Evolutionary conservation across 2,113 vertebrate genomes (phyloP).

Genomic region (Himantopus leucocephalus): DNA sequence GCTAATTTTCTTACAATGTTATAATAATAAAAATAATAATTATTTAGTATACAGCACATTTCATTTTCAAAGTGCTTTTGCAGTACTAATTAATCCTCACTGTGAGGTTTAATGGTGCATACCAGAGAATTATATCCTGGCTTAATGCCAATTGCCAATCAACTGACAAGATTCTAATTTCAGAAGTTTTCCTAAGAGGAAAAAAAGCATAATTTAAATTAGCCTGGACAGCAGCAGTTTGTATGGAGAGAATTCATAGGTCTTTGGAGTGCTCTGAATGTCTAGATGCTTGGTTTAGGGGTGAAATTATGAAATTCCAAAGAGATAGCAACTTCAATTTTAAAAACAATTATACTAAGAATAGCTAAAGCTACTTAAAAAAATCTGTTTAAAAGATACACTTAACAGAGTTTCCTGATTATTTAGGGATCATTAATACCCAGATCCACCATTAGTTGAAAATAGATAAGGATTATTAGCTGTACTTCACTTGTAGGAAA

Average conservation of each 20-base stretch:
- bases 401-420: neutral
- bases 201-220: slow-evolving; percentile 51
- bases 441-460: neutral
- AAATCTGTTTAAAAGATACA: neutral
- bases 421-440: neutral
- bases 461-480: neutral
- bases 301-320: neutral
- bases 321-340: slow-evolving; percentile 5
- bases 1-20: slow-evolving; percentile 40
- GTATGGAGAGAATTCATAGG: neutral
- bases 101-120: slow-evolving; percentile 58
- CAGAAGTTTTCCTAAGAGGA: slow-evolving; percentile 48
- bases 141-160: slow-evolving; percentile 56
- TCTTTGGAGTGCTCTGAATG: slow-evolving; percentile 20
- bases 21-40: slow-evolving; percentile 60
- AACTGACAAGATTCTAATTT: slow-evolving; percentile 53
- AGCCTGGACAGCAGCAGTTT: slow-evolving; percentile 28
- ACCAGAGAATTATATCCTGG: slow-evolving; percentile 60
- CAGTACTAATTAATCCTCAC: slow-evolving; percentile 65
- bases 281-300: neutral
- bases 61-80: slow-evolving; percentile 59
- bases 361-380: neutral
- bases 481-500: neutral
- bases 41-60: slow-evolving; percentile 59
- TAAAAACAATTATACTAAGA: slow-evolving; percentile 13